Evolutionary conservation across 2,797 vertebrate genomes (phyloP).

Genomic region (Onychomys torridus): DNA sequence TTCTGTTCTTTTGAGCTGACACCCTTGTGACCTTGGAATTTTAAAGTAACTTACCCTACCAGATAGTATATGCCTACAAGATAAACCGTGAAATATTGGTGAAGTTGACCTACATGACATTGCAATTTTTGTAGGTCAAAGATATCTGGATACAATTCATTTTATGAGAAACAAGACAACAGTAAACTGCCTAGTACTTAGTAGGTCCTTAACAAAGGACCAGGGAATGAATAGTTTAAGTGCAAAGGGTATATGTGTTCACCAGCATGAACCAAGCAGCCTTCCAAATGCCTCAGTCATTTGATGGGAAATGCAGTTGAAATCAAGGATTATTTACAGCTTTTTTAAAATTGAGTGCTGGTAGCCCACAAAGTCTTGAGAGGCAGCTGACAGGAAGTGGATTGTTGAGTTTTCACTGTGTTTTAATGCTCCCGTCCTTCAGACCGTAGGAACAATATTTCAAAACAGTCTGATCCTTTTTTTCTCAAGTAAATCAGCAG

Average conservation of each 20-base stretch:
- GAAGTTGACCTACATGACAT: not conserved
- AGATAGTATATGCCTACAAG: not conserved
- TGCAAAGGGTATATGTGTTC: not conserved
- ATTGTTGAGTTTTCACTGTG: slow-evolving; percentile 74
- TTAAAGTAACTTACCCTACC: not conserved
- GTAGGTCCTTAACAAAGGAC: not conserved
- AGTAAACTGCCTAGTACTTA: not conserved
- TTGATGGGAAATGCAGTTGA: slow-evolving; percentile 60
- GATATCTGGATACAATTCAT: not conserved
- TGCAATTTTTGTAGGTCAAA: not conserved
- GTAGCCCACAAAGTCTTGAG: slow-evolving; percentile 34
- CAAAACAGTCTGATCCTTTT: slow-evolving; percentile 80
- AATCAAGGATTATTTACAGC: slow-evolving; percentile 77
- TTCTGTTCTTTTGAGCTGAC: not conserved
- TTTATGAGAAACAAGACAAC: not conserved
- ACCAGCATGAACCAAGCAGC: not conserved
- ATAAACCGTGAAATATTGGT: not conserved
- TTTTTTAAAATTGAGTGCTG: slow-evolving; percentile 68
- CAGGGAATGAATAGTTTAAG: not conserved
- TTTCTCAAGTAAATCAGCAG: slow-evolving; percentile 78
- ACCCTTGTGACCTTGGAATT: not conserved
- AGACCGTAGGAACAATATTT: slow-evolving; percentile 78
- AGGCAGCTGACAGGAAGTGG: slow-evolving; percentile 75
- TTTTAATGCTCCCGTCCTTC: slow-evolving; percentile 81
- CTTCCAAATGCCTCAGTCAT: slow-evolving; percentile 45